Conservation (phyloP, 1,140 invertebrate genomes). For the Bombus affinis region DNA sequence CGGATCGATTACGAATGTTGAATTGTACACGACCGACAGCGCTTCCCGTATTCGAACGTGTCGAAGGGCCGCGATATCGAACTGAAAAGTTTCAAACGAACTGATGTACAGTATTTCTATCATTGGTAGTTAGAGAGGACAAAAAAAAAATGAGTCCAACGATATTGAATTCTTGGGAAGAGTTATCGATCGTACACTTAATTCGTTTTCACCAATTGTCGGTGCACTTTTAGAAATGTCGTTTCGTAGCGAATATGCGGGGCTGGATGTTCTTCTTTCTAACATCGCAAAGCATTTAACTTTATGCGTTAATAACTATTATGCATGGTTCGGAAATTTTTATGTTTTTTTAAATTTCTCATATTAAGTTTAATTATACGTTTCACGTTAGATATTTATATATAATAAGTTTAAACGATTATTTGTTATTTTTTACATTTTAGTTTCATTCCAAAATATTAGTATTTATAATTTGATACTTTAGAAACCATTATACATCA, state of each 20-base stretch:
- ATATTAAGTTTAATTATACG: not conserved
- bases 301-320: not conserved
- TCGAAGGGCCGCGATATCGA: slow-evolving; percentile 17
- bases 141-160: slow-evolving; percentile 25
- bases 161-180: slow-evolving; percentile 33
- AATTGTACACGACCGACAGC: slow-evolving; percentile 51
- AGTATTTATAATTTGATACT: not conserved
- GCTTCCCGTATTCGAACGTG: slow-evolving; percentile 21
- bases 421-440: not conserved
- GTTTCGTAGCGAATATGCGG: slow-evolving; percentile 37
- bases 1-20: slow-evolving; percentile 37
- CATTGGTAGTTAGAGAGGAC: slow-evolving; percentile 59
- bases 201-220: slow-evolving; percentile 49
- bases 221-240: slow-evolving; percentile 52
- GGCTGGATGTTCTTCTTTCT: slow-evolving; percentile 36
- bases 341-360: not conserved
- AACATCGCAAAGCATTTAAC: slow-evolving; percentile 18
- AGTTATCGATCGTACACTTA: slow-evolving; percentile 48
- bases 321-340: not conserved
- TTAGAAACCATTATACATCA: not conserved
- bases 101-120: slow-evolving; percentile 70
- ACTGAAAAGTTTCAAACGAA: slow-evolving; percentile 51
- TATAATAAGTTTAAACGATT: not conserved
- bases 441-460: not conserved
- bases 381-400: not conserved